Base-by-base conservation (phyloP, 2,113 vertebrate genomes). In the Numida meleagris region DNA sequence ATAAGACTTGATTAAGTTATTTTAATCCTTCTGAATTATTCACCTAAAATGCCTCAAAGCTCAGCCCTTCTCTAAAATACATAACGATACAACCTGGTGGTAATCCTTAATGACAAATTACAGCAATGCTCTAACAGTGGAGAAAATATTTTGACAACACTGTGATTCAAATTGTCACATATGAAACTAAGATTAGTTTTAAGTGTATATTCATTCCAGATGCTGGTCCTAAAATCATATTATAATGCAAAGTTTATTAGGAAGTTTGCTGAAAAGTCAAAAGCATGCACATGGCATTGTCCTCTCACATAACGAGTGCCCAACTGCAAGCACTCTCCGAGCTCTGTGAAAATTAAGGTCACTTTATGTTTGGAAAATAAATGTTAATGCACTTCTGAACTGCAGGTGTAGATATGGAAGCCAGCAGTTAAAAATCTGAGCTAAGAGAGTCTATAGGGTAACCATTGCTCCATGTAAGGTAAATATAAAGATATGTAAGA, bases 111-210 rank as follows among this genome's bases (percentile, higher is more conserved):
- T 45, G 34, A 66, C 25, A 71, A 80, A 23, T 24, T 29, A 61
- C 2, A 18, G 31, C 66, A 78, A 33, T 46, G 4, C 34, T 71
- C 12, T 88, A 67, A 40, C 10, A n/a, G 42, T 29, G 20, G 43
- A 75, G 62, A 65, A 83, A 68, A 72, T 90, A 68, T 65, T 94
- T 88, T 84, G 53, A 93, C 38, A 82, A 51, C 8, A 36, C 1
- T 36, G 25, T 33, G 67, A 65, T 81, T 82, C 62, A 82, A 58
- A 66, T 45, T 77, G 19, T 29, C 7, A 2, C 13, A 21, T 36
- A 8, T 34, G 40, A 80, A 82, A 58, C 8, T 77, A 53, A 31
- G 18, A 38, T 23, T 8, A 24, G 19, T 42, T 88, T 82, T 66
- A 82, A 38, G 14, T 46, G 7, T 34, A 34, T 50, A 83, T 79